Evolutionary conservation across 2,113 vertebrate species (phyloP).

Genomic region (Pyrgilauda ruficollis): DNA sequence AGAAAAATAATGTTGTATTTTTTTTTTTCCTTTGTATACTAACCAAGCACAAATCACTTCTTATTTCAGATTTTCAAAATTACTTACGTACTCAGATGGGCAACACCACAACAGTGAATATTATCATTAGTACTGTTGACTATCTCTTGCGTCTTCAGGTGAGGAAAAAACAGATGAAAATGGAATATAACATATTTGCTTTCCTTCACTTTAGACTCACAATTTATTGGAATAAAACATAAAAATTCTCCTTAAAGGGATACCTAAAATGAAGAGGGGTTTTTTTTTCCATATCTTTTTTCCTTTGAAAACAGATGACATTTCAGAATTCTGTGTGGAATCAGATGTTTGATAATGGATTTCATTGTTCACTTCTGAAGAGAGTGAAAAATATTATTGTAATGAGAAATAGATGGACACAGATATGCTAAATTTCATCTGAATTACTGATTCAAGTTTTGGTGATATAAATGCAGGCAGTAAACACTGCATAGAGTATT

Average conservation of each 20-base stretch:
- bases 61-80: slow-evolving; percentile 92
- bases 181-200: neutral
- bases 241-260: neutral
- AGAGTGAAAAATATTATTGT: neutral
- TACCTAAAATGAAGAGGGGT: neutral
- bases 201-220: neutral
- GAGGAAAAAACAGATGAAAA: neutral
- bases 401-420: neutral
- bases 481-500: neutral
- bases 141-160: slow-evolving; percentile 96
- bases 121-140: slow-evolving; percentile 97
- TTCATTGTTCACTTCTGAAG: neutral
- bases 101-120: slow-evolving; percentile 96
- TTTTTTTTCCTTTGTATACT: neutral
- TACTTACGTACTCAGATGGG: slow-evolving; percentile 96
- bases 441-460: neutral
- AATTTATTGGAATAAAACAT: neutral
- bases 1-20: neutral
- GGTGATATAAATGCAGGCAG: neutral
- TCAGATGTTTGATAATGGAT: neutral
- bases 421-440: neutral
- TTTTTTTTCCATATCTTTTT: neutral
- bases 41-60: neutral
- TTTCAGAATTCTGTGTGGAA: neutral
- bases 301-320: neutral